Evolutionary conservation across 2,797 vertebrate genomes (phyloP).

Genomic region (Artibeus lituratus): DNA sequence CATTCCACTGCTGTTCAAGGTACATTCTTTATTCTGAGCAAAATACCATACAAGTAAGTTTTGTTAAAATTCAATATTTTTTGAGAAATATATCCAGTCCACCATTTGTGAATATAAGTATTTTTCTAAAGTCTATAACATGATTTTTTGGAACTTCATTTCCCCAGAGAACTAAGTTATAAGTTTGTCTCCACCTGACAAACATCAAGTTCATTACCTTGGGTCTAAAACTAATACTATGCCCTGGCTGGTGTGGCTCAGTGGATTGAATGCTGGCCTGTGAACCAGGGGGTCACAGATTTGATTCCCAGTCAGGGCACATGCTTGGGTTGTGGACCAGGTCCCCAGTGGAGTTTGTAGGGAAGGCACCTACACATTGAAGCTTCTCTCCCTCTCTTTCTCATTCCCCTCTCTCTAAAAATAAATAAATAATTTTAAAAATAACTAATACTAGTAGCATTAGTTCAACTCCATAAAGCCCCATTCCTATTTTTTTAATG

Average conservation of each 20-base stretch:
- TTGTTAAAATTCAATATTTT: neutral
- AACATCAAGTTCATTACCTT: neutral
- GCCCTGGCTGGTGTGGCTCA: too few relatives aligned
- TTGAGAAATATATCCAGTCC: neutral
- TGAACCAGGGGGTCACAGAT: too few relatives aligned
- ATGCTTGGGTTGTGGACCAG: too few relatives aligned
- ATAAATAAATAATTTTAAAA: too few relatives aligned
- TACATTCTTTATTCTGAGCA: conserved; percentile 21
- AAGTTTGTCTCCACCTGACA: neutral
- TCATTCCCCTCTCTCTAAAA: too few relatives aligned
- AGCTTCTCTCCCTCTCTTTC: too few relatives aligned
- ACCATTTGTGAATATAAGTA: neutral
- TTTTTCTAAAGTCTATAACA: neutral
- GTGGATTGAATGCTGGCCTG: too few relatives aligned
- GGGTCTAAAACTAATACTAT: neutral
- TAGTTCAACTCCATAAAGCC: neutral
- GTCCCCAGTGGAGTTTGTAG: too few relatives aligned
- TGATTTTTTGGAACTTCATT: conserved; percentile 4
- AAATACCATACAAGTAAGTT: conserved; percentile 15
- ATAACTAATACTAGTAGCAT: neutral
- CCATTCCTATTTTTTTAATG: neutral
- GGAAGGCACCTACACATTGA: too few relatives aligned
- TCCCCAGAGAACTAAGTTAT: neutral
- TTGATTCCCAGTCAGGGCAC: too few relatives aligned
- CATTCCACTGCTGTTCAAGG: neutral